Conservation (phyloP, 2,113 vertebrate genomes). For the Dasypus novemcinctus region DNA sequence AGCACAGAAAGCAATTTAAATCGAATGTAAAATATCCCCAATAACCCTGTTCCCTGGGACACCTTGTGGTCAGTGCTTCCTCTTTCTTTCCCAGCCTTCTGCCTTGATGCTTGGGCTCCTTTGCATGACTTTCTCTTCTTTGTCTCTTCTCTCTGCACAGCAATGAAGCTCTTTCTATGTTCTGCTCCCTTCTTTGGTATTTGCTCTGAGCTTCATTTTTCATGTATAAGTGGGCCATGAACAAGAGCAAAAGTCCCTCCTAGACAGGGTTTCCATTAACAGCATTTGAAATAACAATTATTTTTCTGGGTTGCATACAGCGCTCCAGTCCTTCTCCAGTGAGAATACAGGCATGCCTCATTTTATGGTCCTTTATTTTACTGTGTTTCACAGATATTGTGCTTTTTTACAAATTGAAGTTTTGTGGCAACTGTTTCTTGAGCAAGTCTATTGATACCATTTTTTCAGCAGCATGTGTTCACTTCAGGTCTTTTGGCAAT, state of each 20-base stretch:
- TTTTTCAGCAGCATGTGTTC: too few species aligned
- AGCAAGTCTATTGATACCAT: too few species aligned
- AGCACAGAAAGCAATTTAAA: neutral
- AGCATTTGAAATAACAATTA: neutral
- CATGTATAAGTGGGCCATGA: neutral
- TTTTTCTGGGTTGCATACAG: neutral
- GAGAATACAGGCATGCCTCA: neutral
- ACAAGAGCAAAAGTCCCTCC: neutral
- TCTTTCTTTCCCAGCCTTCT: neutral
- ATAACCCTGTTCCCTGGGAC: neutral
- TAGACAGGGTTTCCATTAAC: neutral
- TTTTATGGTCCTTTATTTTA: too few species aligned
- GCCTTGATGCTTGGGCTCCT: neutral
- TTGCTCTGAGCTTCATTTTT: neutral
- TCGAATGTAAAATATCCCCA: too few species aligned
- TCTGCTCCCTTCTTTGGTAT: neutral
- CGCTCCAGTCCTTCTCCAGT: neutral
- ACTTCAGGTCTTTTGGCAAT: too few species aligned
- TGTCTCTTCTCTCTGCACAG: neutral
- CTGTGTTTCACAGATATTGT: too few species aligned
- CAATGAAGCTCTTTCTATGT: neutral
- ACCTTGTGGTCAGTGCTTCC: neutral
- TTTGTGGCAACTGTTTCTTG: too few species aligned
- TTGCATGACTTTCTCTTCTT: neutral
- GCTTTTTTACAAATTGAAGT: too few species aligned